A percentile compares a stretch with the other conserved stretches of the same genome.
phyloP scores from a whole-genome alignment of 2,888 invertebrate genomes.

The Mayetiola destructor region DNA sequence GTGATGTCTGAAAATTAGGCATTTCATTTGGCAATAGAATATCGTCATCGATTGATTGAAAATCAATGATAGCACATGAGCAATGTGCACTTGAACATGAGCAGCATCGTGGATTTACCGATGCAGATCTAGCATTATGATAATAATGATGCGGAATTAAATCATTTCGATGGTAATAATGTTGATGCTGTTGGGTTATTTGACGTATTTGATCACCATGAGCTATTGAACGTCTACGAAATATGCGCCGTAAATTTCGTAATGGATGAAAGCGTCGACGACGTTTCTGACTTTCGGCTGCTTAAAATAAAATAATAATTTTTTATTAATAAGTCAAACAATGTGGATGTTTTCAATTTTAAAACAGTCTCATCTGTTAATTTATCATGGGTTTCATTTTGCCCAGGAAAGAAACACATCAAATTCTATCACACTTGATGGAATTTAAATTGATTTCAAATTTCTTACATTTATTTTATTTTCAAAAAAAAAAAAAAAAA shows the following conservation, averaged over 20 bases:
- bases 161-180: neutral
- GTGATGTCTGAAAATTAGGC: conserved; percentile 4
- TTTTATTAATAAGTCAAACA: neutral
- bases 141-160: too few relatives aligned
- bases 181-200: neutral
- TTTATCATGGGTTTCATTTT: too few relatives aligned
- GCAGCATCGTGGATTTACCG: neutral
- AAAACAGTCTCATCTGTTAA: neutral
- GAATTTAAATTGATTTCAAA: too few relatives aligned
- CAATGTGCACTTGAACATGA: too few relatives aligned
- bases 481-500: too few relatives aligned
- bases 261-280: conserved; percentile 35
- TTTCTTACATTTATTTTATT: too few relatives aligned
- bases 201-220: conserved; percentile 24
- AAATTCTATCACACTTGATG: too few relatives aligned
- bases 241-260: conserved; percentile 34
- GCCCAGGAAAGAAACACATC: too few relatives aligned
- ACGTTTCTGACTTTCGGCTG: conserved; percentile 30
- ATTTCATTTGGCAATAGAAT: neutral
- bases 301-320: conserved; percentile 7
- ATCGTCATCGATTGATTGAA: conserved; percentile 7
- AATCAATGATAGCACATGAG: too few relatives aligned
- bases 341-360: neutral
- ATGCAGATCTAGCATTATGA: neutral
- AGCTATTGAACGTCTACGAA: conserved; percentile 33